Evolutionary conservation across 2,888 invertebrate species (phyloP).

Genomic region (Caenorhabditis uteleia): DNA sequence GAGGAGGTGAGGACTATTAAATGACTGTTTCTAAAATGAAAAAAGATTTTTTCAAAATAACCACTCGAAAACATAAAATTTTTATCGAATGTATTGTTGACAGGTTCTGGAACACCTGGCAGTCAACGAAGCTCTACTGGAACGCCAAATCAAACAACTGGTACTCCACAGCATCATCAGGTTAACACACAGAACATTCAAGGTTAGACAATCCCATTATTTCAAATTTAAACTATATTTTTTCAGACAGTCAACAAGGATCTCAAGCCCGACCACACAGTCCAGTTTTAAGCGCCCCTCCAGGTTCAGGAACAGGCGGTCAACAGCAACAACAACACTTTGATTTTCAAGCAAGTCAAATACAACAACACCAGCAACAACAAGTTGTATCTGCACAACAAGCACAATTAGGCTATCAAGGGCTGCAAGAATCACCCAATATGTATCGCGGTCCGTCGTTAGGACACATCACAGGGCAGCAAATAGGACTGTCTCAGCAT

Average conservation of each 20-base stretch:
- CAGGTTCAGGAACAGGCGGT: slow-evolving; percentile 10
- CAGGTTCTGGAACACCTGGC: slow-evolving; percentile 22
- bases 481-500: not conserved
- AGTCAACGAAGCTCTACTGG: slow-evolving; percentile 29
- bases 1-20: no score
- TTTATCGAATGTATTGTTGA: no score
- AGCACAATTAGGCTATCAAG: no score
- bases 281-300: slow-evolving; percentile 5
- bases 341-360: slow-evolving; percentile 21
- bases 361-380: slow-evolving; percentile 30
- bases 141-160: slow-evolving; percentile 18
- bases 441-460: not conserved
- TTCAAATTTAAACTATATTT: no score
- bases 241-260: no score
- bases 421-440: slow-evolving; percentile 1
- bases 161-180: not conserved
- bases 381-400: slow-evolving; percentile 2
- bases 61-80: no score
- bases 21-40: not conserved
- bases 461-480: slow-evolving; percentile 6
- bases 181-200: not conserved
- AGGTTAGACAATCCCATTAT: no score
- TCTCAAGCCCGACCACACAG: no score
- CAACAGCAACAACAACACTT: slow-evolving; percentile 3
- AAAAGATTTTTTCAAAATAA: not conserved